These are phyloP conservation scores for Eleginops maclovinus DNA, from an alignment of 2,113 vertebrate genomes.

Conservation along the genomic window DNA sequence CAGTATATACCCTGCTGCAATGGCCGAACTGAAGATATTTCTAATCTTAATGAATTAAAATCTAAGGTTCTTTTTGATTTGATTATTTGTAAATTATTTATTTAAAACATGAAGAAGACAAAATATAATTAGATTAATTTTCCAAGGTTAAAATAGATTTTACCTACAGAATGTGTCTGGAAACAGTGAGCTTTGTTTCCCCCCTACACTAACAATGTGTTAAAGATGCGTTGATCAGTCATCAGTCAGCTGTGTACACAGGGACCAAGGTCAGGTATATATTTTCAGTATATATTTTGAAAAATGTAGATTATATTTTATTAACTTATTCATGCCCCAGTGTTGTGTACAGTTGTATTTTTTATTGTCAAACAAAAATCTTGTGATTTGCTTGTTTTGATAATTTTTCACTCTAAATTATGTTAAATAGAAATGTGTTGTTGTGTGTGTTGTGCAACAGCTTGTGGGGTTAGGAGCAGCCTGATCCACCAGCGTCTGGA, in stretches of 20 bases:
- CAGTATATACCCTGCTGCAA: neutral
- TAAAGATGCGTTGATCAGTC: conserved; percentile 40
- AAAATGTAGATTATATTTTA: conserved; percentile 85
- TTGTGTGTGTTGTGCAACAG: conserved; percentile 39
- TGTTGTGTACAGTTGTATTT: conserved; percentile 66
- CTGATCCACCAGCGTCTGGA: conserved; percentile 28
- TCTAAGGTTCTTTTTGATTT: neutral
- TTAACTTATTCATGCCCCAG: conserved; percentile 83
- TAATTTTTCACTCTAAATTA: conserved; percentile 67
- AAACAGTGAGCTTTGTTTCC: conserved; percentile 32
- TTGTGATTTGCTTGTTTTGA: conserved; percentile 67
- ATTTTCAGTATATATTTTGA: conserved; percentile 79
- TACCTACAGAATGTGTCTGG: conserved; percentile 13
- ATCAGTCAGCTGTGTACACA: conserved; percentile 60
- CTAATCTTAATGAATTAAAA: neutral
- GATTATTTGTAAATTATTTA: conserved; percentile 5
- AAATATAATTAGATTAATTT: neutral
- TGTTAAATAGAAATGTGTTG: conserved; percentile 44
- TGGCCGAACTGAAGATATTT: neutral
- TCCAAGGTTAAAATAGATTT: neutral
- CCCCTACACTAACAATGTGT: conserved; percentile 15
- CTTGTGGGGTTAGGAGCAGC: neutral
- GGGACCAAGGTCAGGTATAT: conserved; percentile 84
- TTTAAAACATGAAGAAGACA: neutral
- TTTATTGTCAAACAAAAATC: conserved; percentile 59